Percentiles rank a stretch among this genome's conserved stretches.
These are phyloP conservation scores for Lysandra coridon DNA, from an alignment of 2,888 invertebrate genomes.

Conservation along the genomic window DNA sequence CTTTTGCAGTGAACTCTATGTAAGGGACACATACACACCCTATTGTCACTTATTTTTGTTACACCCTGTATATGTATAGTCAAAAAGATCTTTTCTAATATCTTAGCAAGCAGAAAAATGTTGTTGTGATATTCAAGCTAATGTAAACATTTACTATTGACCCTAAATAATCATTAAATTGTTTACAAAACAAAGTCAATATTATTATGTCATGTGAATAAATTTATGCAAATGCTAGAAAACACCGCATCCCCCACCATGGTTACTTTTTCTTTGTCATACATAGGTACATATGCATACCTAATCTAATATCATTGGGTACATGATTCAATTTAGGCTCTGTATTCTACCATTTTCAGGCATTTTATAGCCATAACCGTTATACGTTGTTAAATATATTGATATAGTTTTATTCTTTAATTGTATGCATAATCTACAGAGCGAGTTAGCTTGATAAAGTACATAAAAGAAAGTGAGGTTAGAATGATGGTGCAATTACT, in stretches of 20 bases:
- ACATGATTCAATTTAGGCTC: background rate
- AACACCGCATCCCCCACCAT: background rate
- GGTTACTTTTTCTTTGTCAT: background rate
- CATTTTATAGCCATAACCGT: background rate
- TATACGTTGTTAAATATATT: background rate
- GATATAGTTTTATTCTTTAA: background rate
- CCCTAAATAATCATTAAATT: background rate
- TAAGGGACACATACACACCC: too few relatives aligned
- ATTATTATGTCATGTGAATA: background rate
- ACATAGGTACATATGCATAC: too few relatives aligned
- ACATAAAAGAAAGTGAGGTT: slow-evolving; percentile 54
- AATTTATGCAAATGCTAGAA: background rate
- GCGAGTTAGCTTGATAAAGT: slow-evolving; percentile 1
- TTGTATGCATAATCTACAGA: background rate
- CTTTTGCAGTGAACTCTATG: too few relatives aligned
- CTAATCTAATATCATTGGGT: background rate
- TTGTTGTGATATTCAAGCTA: background rate
- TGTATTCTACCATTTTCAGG: background rate
- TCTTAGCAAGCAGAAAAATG: background rate
- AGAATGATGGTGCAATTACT: slow-evolving; percentile 61
- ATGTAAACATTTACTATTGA: background rate
- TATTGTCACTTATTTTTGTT: too few relatives aligned
- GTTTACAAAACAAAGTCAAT: background rate
- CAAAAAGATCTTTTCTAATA: background rate
- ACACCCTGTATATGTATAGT: too few relatives aligned